Evolutionary conservation across 1,140 invertebrate genomes (phyloP).

Genomic region (Mycetomoellerius zeteki): DNA sequence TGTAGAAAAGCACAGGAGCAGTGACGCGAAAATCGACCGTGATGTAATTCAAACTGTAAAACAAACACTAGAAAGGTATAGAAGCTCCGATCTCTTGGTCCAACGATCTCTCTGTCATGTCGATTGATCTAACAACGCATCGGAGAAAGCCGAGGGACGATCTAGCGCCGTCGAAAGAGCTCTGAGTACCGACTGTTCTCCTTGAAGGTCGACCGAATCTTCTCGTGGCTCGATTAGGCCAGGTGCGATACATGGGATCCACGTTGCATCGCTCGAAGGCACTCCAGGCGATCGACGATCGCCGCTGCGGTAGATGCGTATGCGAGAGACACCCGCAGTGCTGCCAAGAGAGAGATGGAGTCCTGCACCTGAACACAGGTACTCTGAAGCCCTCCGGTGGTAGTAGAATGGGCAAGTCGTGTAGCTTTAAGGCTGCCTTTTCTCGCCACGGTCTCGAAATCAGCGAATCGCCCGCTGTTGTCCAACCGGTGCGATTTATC

Average conservation of each 20-base stretch:
- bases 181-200: conserved; percentile 70
- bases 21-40: background rate
- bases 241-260: conserved; percentile 81
- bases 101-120: conserved; percentile 67
- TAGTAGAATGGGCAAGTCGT: conserved; percentile 75
- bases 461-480: conserved; percentile 60
- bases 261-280: conserved; percentile 77
- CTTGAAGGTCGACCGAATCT: conserved; percentile 61
- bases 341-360: conserved; percentile 72
- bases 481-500: conserved; percentile 5
- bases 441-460: conserved; percentile 44
- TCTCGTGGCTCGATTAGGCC: conserved; percentile 76
- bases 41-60: conserved; percentile 23
- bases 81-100: conserved; percentile 78
- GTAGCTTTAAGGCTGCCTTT: conserved; percentile 24
- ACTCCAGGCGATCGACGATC: conserved; percentile 79
- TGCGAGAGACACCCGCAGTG: conserved; percentile 79
- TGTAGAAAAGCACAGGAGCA: background rate
- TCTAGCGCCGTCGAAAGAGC: conserved; percentile 62
- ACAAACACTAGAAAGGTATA: conserved; percentile 79
- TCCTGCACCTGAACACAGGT: conserved; percentile 65
- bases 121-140: conserved; percentile 72
- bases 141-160: conserved; percentile 63
- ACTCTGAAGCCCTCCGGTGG: conserved; percentile 78
- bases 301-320: conserved; percentile 71